Conservation (phyloP, 2,113 vertebrate genomes). For the Megaceryle torquata region DNA sequence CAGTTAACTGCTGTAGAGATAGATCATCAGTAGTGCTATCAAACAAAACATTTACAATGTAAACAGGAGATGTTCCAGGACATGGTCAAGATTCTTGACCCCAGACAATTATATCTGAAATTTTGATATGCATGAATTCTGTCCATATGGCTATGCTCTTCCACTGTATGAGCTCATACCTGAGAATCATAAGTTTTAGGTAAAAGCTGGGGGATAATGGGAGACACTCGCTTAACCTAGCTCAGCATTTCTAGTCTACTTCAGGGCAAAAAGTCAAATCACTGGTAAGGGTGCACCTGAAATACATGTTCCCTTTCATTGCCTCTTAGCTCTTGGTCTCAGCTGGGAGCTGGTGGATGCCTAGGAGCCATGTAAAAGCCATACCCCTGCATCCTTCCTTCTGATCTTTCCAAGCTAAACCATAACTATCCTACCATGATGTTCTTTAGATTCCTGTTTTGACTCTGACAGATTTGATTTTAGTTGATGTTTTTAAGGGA, state of each 20-base stretch:
- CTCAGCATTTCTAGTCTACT: neutral
- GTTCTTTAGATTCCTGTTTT: neutral
- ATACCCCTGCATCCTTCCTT: neutral
- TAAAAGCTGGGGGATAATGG: neutral
- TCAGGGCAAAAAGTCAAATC: neutral
- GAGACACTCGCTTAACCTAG: neutral
- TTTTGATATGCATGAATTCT: neutral
- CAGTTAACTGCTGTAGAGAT: neutral
- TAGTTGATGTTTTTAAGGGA: neutral
- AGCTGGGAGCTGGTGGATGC: neutral
- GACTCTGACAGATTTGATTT: neutral
- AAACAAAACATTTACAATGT: neutral
- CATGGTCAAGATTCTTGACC: neutral
- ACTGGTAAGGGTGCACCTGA: neutral
- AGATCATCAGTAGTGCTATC: neutral
- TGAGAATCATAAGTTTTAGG: neutral
- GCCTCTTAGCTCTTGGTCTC: neutral
- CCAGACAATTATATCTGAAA: neutral
- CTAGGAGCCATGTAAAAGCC: rapidly evolving
- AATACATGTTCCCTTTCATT: neutral
- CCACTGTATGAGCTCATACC: neutral
- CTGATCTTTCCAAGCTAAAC: neutral
- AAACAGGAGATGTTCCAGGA: neutral
- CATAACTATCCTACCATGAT: neutral
- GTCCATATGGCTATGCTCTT: neutral